These are phyloP conservation scores for Agelas oroides DNA, from an alignment of 37 sponge, comb jelly and placozoan species.

Conservation along the genomic window DNA sequence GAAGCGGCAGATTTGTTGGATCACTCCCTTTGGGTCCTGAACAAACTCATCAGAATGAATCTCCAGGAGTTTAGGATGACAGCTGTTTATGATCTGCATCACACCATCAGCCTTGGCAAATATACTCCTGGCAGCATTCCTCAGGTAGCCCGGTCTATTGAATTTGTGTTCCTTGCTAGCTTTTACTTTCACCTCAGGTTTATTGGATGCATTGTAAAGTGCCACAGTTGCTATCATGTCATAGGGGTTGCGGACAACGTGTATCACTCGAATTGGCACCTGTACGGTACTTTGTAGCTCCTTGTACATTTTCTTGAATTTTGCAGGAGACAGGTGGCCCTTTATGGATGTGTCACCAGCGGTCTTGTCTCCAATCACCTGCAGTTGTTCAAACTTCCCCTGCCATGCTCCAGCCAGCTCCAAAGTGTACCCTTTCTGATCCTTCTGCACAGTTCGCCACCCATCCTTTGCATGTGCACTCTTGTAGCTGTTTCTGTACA, in stretches of 20 bases:
- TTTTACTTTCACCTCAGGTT: neutral
- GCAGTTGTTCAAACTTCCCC: constrained; percentile 32
- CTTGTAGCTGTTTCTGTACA: constrained; percentile 33
- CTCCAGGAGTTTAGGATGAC: constrained; percentile 2
- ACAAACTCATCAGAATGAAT: constrained; percentile 35
- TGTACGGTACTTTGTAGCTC: neutral
- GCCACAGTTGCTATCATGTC: constrained; percentile 66
- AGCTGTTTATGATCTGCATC: neutral
- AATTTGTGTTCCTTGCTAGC: constrained; percentile 7
- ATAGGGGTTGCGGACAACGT: constrained; percentile 65
- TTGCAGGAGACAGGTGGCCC: neutral
- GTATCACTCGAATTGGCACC: constrained; percentile 24
- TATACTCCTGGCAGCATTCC: neutral
- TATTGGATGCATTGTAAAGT: constrained; percentile 26
- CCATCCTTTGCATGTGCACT: constrained; percentile 16
- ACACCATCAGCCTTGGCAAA: constrained; percentile 18
- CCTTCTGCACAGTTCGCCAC: constrained; percentile 4
- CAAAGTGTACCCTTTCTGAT: constrained; percentile 45
- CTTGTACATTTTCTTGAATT: constrained; percentile 1
- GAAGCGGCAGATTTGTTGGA: neutral
- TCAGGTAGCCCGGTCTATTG: neutral
- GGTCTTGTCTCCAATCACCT: constrained; percentile 61
- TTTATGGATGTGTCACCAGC: constrained; percentile 41
- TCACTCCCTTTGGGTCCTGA: neutral
- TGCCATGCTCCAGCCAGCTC: constrained; percentile 44